Conservation (phyloP, 2,797 vertebrate species). For the Anabas testudineus region DNA sequence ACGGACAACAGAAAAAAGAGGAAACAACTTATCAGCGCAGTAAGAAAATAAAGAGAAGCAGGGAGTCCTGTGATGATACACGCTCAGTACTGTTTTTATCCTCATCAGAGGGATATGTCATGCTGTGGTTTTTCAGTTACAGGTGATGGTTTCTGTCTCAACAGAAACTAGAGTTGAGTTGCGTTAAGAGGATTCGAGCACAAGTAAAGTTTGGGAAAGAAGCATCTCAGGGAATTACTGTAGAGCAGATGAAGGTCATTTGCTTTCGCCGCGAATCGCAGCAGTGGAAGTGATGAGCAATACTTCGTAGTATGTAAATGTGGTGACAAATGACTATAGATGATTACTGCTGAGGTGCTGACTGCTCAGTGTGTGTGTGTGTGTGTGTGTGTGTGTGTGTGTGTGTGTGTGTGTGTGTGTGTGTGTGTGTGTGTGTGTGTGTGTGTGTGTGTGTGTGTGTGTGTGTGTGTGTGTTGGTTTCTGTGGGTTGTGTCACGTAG, state of each 20-base stretch:
- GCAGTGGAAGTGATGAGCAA: slow-evolving; percentile 9
- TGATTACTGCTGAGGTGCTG: background rate
- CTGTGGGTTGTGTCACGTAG: background rate
- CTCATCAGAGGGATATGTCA: background rate
- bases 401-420: background rate
- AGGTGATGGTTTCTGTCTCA: slow-evolving; percentile 39
- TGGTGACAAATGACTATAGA: slow-evolving; percentile 11
- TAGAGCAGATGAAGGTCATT: background rate
- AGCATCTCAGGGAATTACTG: slow-evolving; percentile 21
- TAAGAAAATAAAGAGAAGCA: slow-evolving; percentile 29
- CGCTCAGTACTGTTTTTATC: slow-evolving; percentile 14
- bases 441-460: background rate
- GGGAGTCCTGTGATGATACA: background rate
- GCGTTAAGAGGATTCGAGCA: slow-evolving; percentile 4
- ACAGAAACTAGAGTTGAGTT: slow-evolving; percentile 1
- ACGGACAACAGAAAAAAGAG: slow-evolving; percentile 33
- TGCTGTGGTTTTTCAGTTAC: slow-evolving; percentile 21
- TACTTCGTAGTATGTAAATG: slow-evolving; percentile 1
- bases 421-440: background rate
- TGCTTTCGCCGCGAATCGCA: slow-evolving; percentile 4
- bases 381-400: background rate
- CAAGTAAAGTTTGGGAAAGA: slow-evolving; percentile 17
- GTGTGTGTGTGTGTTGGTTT: background rate
- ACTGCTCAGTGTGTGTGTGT: background rate
- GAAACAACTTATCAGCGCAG: slow-evolving; percentile 18